Percentiles rank a stretch among this genome's conserved stretches.
Conservation (phyloP, 2,113 vertebrate species). For the Fregetta grallaria region DNA sequence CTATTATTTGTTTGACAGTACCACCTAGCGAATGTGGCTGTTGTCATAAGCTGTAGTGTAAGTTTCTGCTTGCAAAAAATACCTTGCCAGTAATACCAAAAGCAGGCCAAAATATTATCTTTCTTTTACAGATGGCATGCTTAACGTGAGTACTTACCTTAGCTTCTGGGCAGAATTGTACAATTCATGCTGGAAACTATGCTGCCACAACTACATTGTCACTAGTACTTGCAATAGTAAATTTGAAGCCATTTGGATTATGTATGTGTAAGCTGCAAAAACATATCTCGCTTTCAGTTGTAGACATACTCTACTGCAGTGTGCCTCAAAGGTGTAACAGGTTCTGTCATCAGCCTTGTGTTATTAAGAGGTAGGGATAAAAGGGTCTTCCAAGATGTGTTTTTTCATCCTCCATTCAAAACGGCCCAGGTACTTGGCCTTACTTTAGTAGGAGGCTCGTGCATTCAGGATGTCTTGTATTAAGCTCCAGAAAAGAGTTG, state of each 20-base stretch:
- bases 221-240: not conserved
- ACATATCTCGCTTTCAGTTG: not conserved
- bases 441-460: not conserved
- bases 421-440: not conserved
- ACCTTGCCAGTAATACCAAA: not conserved
- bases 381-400: not conserved
- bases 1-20: slow-evolving; percentile 18
- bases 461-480: not conserved
- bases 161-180: not conserved
- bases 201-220: not conserved
- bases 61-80: not conserved
- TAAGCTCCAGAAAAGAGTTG: not conserved
- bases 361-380: not conserved
- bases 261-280: not conserved
- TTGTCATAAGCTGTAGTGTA: not conserved
- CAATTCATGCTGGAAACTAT: not conserved
- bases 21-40: not conserved
- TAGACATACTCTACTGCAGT: too few species aligned
- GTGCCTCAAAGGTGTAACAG: not conserved
- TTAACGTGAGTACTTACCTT: not conserved
- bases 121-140: not conserved
- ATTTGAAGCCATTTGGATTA: not conserved
- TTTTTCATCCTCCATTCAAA: not conserved
- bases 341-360: not conserved
- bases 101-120: not conserved